A percentile compares a stretch with the other conserved stretches of the same genome.
These are phyloP conservation scores for Mastigias papua DNA, from an alignment of 30 jellyfish, hydroid and myxozoan species.

Conservation along the genomic window DNA sequence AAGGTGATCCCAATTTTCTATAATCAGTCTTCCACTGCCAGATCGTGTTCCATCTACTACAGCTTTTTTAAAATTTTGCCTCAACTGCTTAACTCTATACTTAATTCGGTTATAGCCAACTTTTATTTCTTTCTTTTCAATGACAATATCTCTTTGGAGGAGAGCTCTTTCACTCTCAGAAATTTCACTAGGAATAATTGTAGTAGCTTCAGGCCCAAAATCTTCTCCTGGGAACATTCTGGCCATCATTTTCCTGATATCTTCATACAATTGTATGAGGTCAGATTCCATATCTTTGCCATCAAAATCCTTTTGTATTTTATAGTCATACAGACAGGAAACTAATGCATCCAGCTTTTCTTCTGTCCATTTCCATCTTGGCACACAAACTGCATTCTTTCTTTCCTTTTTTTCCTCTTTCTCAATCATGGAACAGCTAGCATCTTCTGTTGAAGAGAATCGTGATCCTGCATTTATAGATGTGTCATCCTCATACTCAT, in stretches of 20 bases:
- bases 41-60: slow-evolving; percentile 62
- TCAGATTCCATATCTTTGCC: slow-evolving; percentile 45
- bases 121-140: slow-evolving; percentile 30
- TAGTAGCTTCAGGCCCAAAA: slow-evolving; percentile 37
- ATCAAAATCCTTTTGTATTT: slow-evolving; percentile 28
- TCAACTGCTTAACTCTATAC: slow-evolving; percentile 2
- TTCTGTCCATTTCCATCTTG: slow-evolving; percentile 38
- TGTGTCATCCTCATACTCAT: not conserved
- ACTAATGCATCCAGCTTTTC: slow-evolving; percentile 37
- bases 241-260: slow-evolving; percentile 51
- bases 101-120: slow-evolving; percentile 57
- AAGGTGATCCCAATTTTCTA: slow-evolving; percentile 54
- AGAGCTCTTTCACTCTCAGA: not conserved
- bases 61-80: slow-evolving; percentile 48
- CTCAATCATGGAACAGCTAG: not conserved
- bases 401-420: not conserved
- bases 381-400: not conserved
- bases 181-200: not conserved
- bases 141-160: not conserved
- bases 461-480: not conserved
- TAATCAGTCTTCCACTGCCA: slow-evolving; percentile 42
- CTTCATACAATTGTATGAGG: slow-evolving; percentile 43
- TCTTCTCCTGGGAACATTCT: slow-evolving; percentile 8
- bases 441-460: not conserved
- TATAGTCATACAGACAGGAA: slow-evolving; percentile 16